phyloP scores from a whole-genome alignment of 2,888 invertebrate genomes.

The Apodemia mormo region DNA sequence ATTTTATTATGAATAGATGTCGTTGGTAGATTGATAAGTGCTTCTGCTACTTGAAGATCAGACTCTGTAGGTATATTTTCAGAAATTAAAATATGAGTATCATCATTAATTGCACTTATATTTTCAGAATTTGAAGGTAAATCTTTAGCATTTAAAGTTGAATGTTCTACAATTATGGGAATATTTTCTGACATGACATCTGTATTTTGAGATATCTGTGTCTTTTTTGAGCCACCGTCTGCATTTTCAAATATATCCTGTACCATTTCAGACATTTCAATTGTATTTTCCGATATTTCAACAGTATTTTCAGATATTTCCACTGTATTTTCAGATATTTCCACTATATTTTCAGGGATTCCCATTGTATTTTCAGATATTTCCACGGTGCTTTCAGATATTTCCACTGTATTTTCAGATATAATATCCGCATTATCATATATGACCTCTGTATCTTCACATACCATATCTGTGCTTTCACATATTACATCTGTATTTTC shows the following conservation, averaged over 20 bases:
- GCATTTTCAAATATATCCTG: not conserved
- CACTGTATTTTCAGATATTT: not conserved
- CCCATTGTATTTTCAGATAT: not conserved
- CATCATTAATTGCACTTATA: constrained; percentile 9
- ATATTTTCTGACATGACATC: not conserved
- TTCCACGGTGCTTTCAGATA: not conserved
- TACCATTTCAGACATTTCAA: not conserved
- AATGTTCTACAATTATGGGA: not conserved
- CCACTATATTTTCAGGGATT: not conserved
- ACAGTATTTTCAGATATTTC: not conserved
- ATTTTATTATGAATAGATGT: constrained; percentile 52
- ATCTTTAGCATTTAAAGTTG: not conserved
- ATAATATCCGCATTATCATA: not conserved
- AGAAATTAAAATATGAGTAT: constrained; percentile 6
- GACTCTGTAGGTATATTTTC: constrained; percentile 2
- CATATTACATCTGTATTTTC: not conserved
- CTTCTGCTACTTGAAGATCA: constrained; percentile 10
- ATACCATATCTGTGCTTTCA: not conserved
- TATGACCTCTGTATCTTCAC: not conserved
- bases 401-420: not conserved
- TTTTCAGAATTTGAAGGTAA: not conserved
- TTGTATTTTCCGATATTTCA: not conserved
- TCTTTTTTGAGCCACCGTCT: not conserved
- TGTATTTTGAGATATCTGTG: constrained; percentile 6
- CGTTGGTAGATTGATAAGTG: constrained; percentile 41